Evolutionary conservation across 2,113 vertebrate species (phyloP), one percentile per base, ranked within the genome.

Genomic region (Zingel zingel): DNA sequence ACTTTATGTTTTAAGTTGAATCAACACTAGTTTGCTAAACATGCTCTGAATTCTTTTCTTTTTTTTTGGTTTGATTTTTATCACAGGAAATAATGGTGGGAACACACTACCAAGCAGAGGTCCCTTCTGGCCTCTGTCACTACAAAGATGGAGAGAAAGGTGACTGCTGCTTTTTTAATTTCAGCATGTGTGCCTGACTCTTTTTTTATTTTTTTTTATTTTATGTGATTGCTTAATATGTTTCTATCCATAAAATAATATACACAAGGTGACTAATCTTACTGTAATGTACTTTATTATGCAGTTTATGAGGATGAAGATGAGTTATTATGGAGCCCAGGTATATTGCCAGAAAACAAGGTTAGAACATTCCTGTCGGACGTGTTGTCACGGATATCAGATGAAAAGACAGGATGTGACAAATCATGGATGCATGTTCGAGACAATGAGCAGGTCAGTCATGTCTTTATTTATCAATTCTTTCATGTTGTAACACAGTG

Each of bases 61-160:
- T 56, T 0, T 73, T 0, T 30, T 21, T 13, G 50, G 12, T 79
- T 62, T 56, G 12, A 2, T 27, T 61, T 62, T 58, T n/a, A 10
- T 50, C 14, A 14, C 77, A 99, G 98, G 98, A 99, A 95, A 99
- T 99, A 94, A 99, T 99, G 98, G 95, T 99, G 68, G 98, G 98
- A 62, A 95, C 95, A 23, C 95, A 98, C n/a, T 98, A 99, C 80
- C 98, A 99, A 91, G 98, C 98, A 82, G 98, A 99, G 88, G 98
- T 99, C 89, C 98, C 98, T 48, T 90, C 93, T 59, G 96, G 95
- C 58, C 93, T 97, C 53, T 97, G 96, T 92, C 96, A 95, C 85
- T 98, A 95, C 77, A 92, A 77, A 76, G 92, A 93, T 77, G 85
- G 93, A 27, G 97, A 96, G 86, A 97, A 95, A 87, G 95, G 98